Percentiles rank a stretch among this genome's conserved stretches.
These are phyloP conservation scores for Bothrops alternatus DNA, from an alignment of 2,797 vertebrate genomes.

Conservation along the genomic window DNA sequence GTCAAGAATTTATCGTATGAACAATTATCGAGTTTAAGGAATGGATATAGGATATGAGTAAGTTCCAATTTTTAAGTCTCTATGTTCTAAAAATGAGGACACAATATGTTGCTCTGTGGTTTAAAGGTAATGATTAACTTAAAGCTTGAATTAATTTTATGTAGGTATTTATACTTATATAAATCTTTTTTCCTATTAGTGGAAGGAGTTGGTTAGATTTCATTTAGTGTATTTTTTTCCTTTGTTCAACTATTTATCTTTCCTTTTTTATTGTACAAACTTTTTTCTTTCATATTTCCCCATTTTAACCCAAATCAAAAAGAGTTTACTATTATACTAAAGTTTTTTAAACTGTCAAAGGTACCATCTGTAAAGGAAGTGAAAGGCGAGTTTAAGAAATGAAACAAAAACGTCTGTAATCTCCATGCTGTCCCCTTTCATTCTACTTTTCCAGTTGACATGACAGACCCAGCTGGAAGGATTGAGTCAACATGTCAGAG, in stretches of 20 bases:
- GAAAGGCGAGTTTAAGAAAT: conserved; percentile 35
- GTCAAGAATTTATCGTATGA: neutral
- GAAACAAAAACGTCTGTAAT: conserved; percentile 51
- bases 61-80: neutral
- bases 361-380: conserved; percentile 40
- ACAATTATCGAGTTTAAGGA: neutral
- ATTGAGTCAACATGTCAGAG: conserved; percentile 32
- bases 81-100: neutral
- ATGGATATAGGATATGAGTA: neutral
- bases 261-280: neutral
- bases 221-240: neutral
- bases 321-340: neutral
- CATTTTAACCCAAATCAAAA: neutral
- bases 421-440: conserved; percentile 58
- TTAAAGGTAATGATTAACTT: neutral
- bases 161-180: neutral
- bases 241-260: neutral
- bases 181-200: neutral
- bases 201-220: neutral
- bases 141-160: neutral
- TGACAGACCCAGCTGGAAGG: conserved; percentile 61
- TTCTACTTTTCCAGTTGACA: conserved; percentile 54
- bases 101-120: neutral
- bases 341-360: conserved; percentile 27
- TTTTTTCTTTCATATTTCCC: neutral